Evolutionary conservation across 2,888 invertebrate species (phyloP).

Genomic region (Hemithea aestivaria): DNA sequence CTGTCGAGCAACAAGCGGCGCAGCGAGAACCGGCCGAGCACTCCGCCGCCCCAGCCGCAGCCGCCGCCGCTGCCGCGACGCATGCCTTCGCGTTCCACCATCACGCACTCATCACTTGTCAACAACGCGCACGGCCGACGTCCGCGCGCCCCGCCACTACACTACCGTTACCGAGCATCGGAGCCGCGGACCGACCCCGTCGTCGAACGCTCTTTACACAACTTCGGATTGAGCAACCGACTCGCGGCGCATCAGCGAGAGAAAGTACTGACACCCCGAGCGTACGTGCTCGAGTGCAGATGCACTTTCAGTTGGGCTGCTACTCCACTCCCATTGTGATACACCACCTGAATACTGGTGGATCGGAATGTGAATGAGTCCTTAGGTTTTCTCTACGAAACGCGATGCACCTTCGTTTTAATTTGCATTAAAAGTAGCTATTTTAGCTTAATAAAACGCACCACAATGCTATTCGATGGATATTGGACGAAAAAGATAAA

Average conservation of each 20-base stretch:
- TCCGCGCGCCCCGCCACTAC: conserved; percentile 38
- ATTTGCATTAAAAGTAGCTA: conserved; percentile 21
- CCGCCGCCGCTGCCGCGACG: conserved; percentile 63
- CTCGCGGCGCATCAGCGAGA: conserved; percentile 63
- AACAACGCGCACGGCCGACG: conserved; percentile 43
- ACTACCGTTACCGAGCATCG: conserved; percentile 49
- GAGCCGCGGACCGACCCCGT: conserved; percentile 27
- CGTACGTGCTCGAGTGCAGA: conserved; percentile 51
- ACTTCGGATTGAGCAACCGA: conserved; percentile 60
- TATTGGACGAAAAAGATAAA: conserved; percentile 1
- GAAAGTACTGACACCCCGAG: conserved; percentile 62
- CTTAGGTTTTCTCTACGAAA: conserved; percentile 22
- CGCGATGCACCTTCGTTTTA: neutral
- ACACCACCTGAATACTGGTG: neutral
- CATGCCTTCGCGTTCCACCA: conserved; percentile 69
- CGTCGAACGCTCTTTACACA: conserved; percentile 53
- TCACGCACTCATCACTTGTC: conserved; percentile 58
- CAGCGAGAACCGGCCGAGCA: conserved; percentile 81
- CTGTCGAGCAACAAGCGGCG: conserved; percentile 84
- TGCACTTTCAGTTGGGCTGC: conserved; percentile 43
- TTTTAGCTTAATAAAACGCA: conserved; percentile 39
- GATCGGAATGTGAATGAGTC: neutral
- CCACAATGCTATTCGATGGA: conserved; percentile 3
- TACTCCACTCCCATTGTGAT: conserved; percentile 38
- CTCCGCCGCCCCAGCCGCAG: conserved; percentile 70